These are phyloP conservation scores for Centruroides vittatus DNA, from an alignment of 1,140 invertebrate species.

Conservation along the genomic window DNA sequence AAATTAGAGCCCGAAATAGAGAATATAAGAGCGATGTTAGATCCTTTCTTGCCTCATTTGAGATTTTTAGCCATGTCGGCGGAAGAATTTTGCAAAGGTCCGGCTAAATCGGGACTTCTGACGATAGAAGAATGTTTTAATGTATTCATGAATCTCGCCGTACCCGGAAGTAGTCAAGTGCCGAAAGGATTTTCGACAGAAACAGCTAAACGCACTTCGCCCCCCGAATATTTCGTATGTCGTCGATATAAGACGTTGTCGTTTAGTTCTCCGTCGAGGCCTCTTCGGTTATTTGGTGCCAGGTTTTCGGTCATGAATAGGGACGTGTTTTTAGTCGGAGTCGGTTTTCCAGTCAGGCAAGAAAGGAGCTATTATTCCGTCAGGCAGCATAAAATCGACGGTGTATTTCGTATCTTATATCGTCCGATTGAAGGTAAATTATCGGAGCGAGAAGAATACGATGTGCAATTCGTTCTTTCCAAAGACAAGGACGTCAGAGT, in stretches of 20 bases:
- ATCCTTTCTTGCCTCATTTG: constrained; percentile 11
- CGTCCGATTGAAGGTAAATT: constrained; percentile 6
- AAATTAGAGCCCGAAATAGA: constrained; percentile 10
- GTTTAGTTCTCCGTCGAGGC: constrained; percentile 10
- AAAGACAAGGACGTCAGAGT: constrained; percentile 23
- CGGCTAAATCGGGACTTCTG: constrained; percentile 15
- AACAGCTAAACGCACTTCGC: constrained; percentile 6
- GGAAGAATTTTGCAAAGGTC: constrained; percentile 21
- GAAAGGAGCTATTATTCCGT: constrained; percentile 20
- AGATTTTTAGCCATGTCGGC: constrained; percentile 21
- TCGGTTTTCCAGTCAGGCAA: constrained; percentile 20
- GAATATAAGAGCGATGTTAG: constrained; percentile 6
- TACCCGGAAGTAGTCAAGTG: constrained; percentile 18
- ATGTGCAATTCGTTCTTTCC: constrained; percentile 9
- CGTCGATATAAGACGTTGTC: constrained; percentile 19
- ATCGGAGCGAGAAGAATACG: constrained; percentile 7
- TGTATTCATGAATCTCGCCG: constrained; percentile 23
- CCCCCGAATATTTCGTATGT: constrained; percentile 20
- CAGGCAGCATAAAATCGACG: constrained; percentile 19
- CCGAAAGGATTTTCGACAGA: constrained; percentile 13
- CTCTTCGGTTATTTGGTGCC: constrained; percentile 5
- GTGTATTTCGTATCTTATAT: constrained; percentile 16
- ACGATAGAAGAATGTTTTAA: constrained; percentile 19
- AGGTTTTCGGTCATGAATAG: constrained; percentile 14
- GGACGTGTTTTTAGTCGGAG: constrained; percentile 21